Base-by-base conservation (phyloP, 2,113 vertebrate genomes). In the Megaleporinus macrocephalus region DNA sequence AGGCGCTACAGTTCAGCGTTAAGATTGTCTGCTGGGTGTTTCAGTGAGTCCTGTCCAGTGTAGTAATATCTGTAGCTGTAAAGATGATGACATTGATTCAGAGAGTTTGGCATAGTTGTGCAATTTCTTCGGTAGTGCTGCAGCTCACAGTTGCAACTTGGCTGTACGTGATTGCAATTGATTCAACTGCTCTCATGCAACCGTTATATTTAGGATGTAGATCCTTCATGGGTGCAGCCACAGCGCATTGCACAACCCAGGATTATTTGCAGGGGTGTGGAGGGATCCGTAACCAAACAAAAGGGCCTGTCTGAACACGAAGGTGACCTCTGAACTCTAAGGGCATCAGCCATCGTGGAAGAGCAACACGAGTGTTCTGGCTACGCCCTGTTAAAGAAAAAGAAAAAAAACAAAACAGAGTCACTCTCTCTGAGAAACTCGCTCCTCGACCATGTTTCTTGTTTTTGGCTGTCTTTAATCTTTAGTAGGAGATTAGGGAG, bases 381-480 rank as follows among this genome's bases (percentile, higher is more conserved):
- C 26, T 33, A 63, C 72, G 27, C 72, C 62, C 24, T 29, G n/a
- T 74, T 74, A 0, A 29, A 27, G 29, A 71, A 33, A 59, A 22
- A 71, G 26, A 27, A 11, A 36, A 44, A n/a, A n/a, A n/a, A n/a
- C n/a, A n/a, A n/a, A n/a, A n/a, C n/a, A n/a, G 0, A 47, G 55
- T 44, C 77, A 10, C 29, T 44, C 9, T 20, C 9, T 20, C 27
- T 63, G 72, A 65, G 15, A 73, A 73, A 55, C 49, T 55, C 59
- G 61, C 14, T 81, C 24, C 30, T 30, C 27, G 29, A 63, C 12
- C 49, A 59, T 33, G 61, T 69, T 57, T 69, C 70, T 44, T 65
- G n/a, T 65, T 51, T 49, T 68, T 30, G n/a, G 44, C 57, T 82
- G 51, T 73, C 70, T 82, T 85, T 78, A 78, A 80, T 80, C 57